These are phyloP conservation scores for Drosophila dives DNA, from an alignment of 2,888 invertebrate genomes.

Conservation along the genomic window DNA sequence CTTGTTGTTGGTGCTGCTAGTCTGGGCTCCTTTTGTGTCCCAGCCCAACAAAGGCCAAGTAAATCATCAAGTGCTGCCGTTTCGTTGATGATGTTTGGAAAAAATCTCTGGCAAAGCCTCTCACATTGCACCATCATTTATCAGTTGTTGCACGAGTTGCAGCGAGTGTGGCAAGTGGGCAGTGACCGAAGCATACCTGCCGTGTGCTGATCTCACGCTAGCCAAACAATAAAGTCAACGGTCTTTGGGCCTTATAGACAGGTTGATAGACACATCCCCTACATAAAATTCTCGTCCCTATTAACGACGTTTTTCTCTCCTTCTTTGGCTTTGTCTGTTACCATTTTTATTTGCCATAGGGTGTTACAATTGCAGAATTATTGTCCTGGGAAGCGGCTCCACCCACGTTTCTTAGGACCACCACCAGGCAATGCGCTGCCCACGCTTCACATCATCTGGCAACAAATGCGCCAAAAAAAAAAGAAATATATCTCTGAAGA, in stretches of 20 bases:
- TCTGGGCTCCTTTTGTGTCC: slow-evolving; percentile 66
- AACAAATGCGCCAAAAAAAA: neutral
- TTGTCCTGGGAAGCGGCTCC: slow-evolving; percentile 77
- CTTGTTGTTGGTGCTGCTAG: slow-evolving; percentile 47
- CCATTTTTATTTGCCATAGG: slow-evolving; percentile 24
- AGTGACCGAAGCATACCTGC: slow-evolving; percentile 66
- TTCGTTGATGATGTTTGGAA: slow-evolving; percentile 43
- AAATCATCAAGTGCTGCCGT: slow-evolving; percentile 76
- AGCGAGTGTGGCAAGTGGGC: slow-evolving; percentile 72
- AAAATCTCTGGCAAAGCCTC: slow-evolving; percentile 53
- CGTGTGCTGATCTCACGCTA: slow-evolving; percentile 80
- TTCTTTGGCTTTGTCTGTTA: slow-evolving; percentile 42
- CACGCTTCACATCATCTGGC: slow-evolving; percentile 4
- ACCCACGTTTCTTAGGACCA: slow-evolving; percentile 75
- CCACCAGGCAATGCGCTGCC: slow-evolving; percentile 32
- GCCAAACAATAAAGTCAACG: slow-evolving; percentile 70
- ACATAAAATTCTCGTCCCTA: slow-evolving; percentile 57
- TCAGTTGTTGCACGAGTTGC: slow-evolving; percentile 67
- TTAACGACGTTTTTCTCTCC: slow-evolving; percentile 41
- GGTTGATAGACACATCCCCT: slow-evolving; percentile 58
- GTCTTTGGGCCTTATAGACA: slow-evolving; percentile 34
- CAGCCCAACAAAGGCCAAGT: slow-evolving; percentile 64
- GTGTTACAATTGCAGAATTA: slow-evolving; percentile 79
- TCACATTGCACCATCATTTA: slow-evolving; percentile 76
- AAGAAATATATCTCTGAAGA: no score